Evolutionary conservation across 2,797 vertebrate genomes (phyloP).

Genomic region (Macroramphosus scolopax): DNA sequence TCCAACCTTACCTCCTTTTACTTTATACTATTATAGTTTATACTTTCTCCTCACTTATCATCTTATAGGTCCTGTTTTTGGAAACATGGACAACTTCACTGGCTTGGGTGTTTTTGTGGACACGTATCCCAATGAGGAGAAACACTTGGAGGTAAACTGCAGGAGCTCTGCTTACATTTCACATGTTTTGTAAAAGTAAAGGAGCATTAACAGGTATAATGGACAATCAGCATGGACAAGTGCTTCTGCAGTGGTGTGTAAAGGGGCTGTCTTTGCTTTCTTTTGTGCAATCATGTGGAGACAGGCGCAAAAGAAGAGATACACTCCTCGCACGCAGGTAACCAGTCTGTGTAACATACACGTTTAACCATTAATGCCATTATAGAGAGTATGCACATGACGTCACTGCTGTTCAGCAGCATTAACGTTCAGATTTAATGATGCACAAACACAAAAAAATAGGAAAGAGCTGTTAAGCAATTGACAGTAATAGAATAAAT

Average conservation of each 20-base stretch:
- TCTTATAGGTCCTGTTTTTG: slow-evolving; percentile 94
- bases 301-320: slow-evolving; percentile 96
- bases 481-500: too few relatives aligned
- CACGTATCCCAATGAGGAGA: slow-evolving; percentile 98
- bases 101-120: slow-evolving; percentile 95
- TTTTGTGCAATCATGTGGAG: slow-evolving; percentile 70
- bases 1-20: background rate
- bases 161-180: background rate
- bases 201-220: background rate
- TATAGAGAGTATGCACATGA: too few relatives aligned
- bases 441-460: too few relatives aligned
- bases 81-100: slow-evolving; percentile 93
- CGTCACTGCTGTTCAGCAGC: too few relatives aligned
- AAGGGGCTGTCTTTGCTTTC: slow-evolving; percentile 56
- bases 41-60: background rate
- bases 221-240: too few relatives aligned
- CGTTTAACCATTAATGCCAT: slow-evolving; percentile 7
- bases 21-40: background rate
- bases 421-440: too few relatives aligned
- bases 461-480: too few relatives aligned
- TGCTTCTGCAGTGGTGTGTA: slow-evolving; percentile 41
- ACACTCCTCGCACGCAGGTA: slow-evolving; percentile 94
- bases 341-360: slow-evolving; percentile 17
- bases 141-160: slow-evolving; percentile 88
- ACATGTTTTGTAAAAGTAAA: background rate